Base-by-base conservation (phyloP, 2,888 invertebrate genomes). In the Drosophila nr. perissopoda region DNA sequence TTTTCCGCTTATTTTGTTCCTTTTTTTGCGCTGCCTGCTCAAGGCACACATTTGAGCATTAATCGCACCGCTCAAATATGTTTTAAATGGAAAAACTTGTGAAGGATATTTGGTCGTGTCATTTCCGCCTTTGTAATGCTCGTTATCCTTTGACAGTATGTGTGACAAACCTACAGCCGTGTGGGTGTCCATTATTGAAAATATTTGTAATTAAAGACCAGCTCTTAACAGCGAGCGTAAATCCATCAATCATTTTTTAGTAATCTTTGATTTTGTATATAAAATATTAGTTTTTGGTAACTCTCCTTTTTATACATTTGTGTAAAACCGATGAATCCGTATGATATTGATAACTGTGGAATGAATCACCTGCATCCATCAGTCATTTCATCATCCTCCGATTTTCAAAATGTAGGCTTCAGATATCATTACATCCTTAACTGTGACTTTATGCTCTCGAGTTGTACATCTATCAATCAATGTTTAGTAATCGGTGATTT, bases 91-190 rank as follows among this genome's bases (percentile, higher is more conserved):
- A 67, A 74, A 74, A 60, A 74, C 69, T 62, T 78, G 62, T 74
- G 68, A 86, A 79, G 76, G 79, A 83, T 77, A 61, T 64, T 76
- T 78, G 75, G 45, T 53, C 64, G 82, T 81, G 79, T 83, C 84
- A 89, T 85, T 89, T 89, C 82, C 89, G 87, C 82, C 73, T 77
- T 80, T 77, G 68, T 79, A 64, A 70, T 79, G 76, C 49, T 54
- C 83, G 70, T 75, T 73, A 79, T 87, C 84, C 89, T 85, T 87
- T 81, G 64, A 64, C 54, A 45, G 68, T 38, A 33, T 63, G 69
- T 72, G 65, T 68, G 67, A 68, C 80, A 80, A 29, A 11, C 11
- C 21, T 18, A 18, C 62, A 58, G 57, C 61, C 61, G 75, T 59
- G 52, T 62, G 76, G 60, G 81, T 71, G 72, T 74, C 65, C 73